phyloP scores from a whole-genome alignment of 2,888 invertebrate genomes.

The Drosophila demipolita region DNA sequence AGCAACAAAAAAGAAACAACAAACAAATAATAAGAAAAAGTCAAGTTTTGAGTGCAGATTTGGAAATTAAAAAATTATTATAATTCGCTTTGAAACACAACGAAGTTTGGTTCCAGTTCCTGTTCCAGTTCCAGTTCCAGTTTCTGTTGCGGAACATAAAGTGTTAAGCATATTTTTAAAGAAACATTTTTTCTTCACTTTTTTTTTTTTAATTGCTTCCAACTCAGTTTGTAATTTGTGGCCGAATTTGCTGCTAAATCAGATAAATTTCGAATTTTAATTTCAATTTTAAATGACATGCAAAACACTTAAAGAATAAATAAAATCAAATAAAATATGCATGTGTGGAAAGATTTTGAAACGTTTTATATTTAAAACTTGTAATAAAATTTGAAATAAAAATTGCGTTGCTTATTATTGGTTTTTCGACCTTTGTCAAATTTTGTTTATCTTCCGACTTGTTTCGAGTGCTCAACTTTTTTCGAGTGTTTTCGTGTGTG shows the following conservation, averaged over 20 bases:
- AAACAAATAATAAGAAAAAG: neutral
- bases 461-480: neutral
- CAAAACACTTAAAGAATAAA: neutral
- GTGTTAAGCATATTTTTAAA: neutral
- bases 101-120: neutral
- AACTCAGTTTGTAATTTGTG: neutral
- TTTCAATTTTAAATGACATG: neutral
- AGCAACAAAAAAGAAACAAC: neutral
- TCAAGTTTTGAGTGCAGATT: neutral
- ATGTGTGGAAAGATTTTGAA: conserved; percentile 13
- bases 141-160: neutral
- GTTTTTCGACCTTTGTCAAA: neutral
- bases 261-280: neutral
- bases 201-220: conserved; percentile 10
- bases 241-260: conserved; percentile 3
- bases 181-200: neutral
- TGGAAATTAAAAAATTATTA: neutral
- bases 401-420: neutral
- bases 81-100: neutral
- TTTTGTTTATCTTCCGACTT: neutral
- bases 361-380: conserved; percentile 1
- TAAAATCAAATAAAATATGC: neutral
- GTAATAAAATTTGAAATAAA: neutral
- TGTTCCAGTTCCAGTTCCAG: conserved; percentile 5
- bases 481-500: conserved; percentile 1